Conservation (phyloP, 2,113 vertebrate genomes). For the Narcine bancroftii region DNA sequence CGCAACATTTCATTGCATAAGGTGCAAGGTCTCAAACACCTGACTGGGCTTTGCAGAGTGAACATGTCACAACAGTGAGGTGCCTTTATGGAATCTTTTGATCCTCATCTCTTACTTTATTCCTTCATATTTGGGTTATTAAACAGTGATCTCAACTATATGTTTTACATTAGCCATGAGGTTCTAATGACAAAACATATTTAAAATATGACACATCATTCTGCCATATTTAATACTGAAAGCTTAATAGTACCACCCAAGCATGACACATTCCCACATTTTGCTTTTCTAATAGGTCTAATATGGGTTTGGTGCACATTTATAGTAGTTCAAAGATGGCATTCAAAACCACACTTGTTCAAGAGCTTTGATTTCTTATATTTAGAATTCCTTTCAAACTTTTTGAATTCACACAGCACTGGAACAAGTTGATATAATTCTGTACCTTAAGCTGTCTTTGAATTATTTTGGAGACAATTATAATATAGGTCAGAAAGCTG, state of each 20-base stretch:
- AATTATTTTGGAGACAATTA: background rate
- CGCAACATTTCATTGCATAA: too few relatives aligned
- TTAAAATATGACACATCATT: background rate
- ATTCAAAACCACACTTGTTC: background rate
- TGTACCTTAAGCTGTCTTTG: background rate
- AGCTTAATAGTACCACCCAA: background rate
- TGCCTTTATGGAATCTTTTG: too few relatives aligned
- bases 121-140: background rate
- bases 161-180: background rate
- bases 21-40: too few relatives aligned
- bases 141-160: background rate
- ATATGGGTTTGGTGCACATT: background rate
- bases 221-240: background rate
- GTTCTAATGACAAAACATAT: background rate
- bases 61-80: too few relatives aligned
- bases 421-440: slow-evolving; percentile 1
- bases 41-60: too few relatives aligned
- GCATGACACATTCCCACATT: background rate
- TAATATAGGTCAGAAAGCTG: background rate
- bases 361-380: background rate
- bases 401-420: background rate
- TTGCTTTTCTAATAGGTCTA: background rate
- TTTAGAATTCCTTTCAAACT: background rate
- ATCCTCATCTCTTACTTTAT: background rate
- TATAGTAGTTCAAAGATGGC: background rate